Evolutionary conservation across 1,140 invertebrate species (phyloP), one percentile per base, ranked within the genome.

Genomic region (Ditylenchus dipsaci): DNA sequence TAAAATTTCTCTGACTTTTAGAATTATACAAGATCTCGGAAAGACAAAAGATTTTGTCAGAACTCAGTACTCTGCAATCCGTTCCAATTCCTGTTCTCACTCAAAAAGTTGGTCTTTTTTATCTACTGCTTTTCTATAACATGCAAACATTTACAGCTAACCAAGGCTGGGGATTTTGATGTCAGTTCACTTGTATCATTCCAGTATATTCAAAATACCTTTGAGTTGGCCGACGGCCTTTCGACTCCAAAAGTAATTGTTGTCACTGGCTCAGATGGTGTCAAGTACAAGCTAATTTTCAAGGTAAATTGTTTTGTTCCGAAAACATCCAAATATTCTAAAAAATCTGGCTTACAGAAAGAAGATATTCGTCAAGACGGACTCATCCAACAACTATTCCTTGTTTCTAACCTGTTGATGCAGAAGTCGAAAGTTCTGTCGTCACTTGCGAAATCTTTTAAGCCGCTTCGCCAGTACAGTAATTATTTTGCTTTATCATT

Each of bases 361-460:
- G 63, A 69, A 42, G 63, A 59, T 33, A 26, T 69, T 7, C 63
- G 63, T 23, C 57, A 63, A 64, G 63, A 64, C 61, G 45, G 19
- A 64, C 27, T 26, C n/a, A 23, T 64, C 27, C 57, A 61, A 29
- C 53, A 42, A 9, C 23, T 71, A 21, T 71, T 71, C 27, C 23
- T 23, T 21, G 47, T 71, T 9, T 13, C 56, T 8, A 71, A 71
- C 38, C 27, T 69, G 17, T 26, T 71, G 17, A 29, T 71, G n/a
- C 29, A 68, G 11, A 49, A 68, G 13, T 57, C 42, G 30, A 72
- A 53, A 53, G 49, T 8, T 3, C 49, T 21, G 3, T 1, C 49
- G 8, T 53, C 49, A 17, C 3, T 26, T 3, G 3, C 49, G 15
- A 26, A 19, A 17, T 21, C 26, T 89, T 88, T 74, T 85, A 95